Base-by-base conservation (phyloP, 2,888 invertebrate genomes). In the Colletes collaris region DNA sequence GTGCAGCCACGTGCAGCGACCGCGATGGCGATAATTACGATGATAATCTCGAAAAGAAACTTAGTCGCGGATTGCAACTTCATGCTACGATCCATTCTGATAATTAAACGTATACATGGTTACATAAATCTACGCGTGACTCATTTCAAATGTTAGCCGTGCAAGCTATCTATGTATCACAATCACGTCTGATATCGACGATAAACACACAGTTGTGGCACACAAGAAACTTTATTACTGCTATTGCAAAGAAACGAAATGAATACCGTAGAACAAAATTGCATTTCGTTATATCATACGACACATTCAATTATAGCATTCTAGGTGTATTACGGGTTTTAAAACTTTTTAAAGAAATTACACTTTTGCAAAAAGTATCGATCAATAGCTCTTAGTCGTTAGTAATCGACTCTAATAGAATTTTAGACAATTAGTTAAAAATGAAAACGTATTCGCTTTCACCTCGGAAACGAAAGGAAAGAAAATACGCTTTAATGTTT, bases 21-120 rank as follows among this genome's bases (percentile, higher is more conserved):
- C 8, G 0, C 16, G 52, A 59, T 50, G 37, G 35, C 11, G 71
- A 72, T 66, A 44, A 55, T 3, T 37, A 4, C 19, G 37, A 16
- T 52, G 58, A 16, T 40, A 50, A 59, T 50, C 50, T 52, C 16
- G 16, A 7, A 55, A 70, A 35, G 44, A 13, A 65, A 70, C 53
- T 49, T 46, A 35, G 35, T 55, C 46, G 11, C 11, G 16, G 44
- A 63, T 46, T 62, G 53, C 10, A 70, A 55, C 35, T 35, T 62
- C 37, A 8, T 11, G 52, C 44, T 40, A 55, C 35, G 53, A 60
- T 62, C 46, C 46, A 13, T 44, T 10, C n/a, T 35, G 19, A 56
- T 55, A 56, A 56, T 46, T 46, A 19, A n/a, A 55, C 19, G 11
- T 37, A n/a, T 40, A 44, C 27, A 35, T 40, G 37, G 35, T 44